Evolutionary conservation across 2,797 vertebrate genomes (phyloP), one percentile per base, ranked within the genome.

Genomic region (Phrynocephalus vlangalii): DNA sequence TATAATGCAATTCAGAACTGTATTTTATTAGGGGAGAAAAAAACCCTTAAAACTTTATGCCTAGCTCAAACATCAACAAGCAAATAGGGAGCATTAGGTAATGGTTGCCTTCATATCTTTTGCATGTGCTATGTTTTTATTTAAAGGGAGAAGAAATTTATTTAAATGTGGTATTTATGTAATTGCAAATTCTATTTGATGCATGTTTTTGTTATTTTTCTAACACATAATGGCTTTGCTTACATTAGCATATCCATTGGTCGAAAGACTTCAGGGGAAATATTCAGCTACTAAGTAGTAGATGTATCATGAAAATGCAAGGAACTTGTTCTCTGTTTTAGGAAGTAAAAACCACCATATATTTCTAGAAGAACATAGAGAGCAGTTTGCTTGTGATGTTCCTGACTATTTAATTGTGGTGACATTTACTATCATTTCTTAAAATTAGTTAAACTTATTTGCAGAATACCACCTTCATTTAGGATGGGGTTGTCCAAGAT

Each of bases 11-110:
- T 28, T 84, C 91, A 87, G 85, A 86, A 90, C 75, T 88, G 20
- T 87, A 89, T 88, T 95, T 87, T 91, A 94, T 75, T 90, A 85
- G 84, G 92, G 90, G 93, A 93, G 94, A 94, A 83, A 94, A 94
- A 94, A 79, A 1, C 16, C 83, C 92, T 75, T 87, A 92, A 88
- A 89, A 87, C 82, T 89, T 91, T 90, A 86, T 92, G 90, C 88
- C 28, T 84, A 79, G 16, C 86, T 94, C 90, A 92, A 30, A 89
- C 38, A 87, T 92, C 76, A 93, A 80, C 83, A 93, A 83, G 83
- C 83, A 93, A 88, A 89, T 71, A 50, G 60, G 22, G 38, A 81
- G n/a, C 91, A 38, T 94, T 92, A 94, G 56, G 18, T 91, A 91
- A 94, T 85, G 71, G 38, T 93, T 92, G 85, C 83, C 26, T 30